Percentiles rank a stretch among this genome's conserved stretches.
These are phyloP conservation scores for Pantala flavescens DNA, from an alignment of 1,140 invertebrate species.

Conservation along the genomic window DNA sequence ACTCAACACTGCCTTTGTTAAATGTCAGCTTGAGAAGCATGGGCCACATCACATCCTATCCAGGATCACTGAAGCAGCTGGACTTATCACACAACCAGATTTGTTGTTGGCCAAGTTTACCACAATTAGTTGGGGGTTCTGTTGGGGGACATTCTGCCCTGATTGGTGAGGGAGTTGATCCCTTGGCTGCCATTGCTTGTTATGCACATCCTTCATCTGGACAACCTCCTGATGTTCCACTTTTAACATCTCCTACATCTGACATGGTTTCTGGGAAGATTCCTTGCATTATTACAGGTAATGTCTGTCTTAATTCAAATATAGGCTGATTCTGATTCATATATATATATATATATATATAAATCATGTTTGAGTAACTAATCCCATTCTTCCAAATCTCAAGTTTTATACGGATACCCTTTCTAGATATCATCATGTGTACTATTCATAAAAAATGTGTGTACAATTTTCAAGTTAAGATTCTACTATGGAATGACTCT, in stretches of 20 bases:
- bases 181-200: slow-evolving; percentile 51
- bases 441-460: no score
- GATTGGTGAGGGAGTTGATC: slow-evolving; percentile 38
- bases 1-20: no score
- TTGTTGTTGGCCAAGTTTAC: slow-evolving; percentile 72
- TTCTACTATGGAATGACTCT: no score
- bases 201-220: slow-evolving; percentile 35
- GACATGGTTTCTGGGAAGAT: background rate
- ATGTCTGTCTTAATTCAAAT: background rate
- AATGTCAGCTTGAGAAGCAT: slow-evolving; percentile 40
- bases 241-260: background rate
- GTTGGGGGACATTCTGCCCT: background rate
- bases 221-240: background rate
- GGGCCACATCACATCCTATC: slow-evolving; percentile 84
- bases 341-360: no score
- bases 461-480: no score
- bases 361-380: no score
- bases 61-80: slow-evolving; percentile 75
- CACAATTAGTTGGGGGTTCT: slow-evolving; percentile 43
- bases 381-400: no score
- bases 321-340: no score
- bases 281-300: background rate
- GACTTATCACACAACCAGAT: slow-evolving; percentile 92
- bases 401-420: no score
- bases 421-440: no score